A percentile compares a stretch with the other conserved stretches of the same genome.
Evolutionary conservation across 2,113 vertebrate species (phyloP).

Genomic region (Sus scrofa): DNA sequence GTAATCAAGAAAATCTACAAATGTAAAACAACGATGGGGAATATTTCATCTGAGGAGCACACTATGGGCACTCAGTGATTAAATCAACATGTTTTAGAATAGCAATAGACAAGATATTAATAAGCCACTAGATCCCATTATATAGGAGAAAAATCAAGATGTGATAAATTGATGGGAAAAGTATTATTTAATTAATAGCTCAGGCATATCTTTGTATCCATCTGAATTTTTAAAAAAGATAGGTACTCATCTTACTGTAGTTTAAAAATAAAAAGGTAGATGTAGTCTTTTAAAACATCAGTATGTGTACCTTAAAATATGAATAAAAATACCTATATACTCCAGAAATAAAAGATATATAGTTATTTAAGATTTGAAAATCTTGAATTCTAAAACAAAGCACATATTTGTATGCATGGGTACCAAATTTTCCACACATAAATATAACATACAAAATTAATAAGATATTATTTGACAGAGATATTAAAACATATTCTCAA

Average conservation of each 20-base stretch:
- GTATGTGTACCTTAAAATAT: neutral
- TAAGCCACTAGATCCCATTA: neutral
- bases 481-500: neutral
- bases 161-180: neutral
- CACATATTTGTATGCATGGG: neutral
- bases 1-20: neutral
- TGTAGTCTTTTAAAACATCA: neutral
- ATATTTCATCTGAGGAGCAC: neutral
- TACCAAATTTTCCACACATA: neutral
- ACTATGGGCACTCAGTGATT: neutral
- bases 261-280: neutral
- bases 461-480: neutral
- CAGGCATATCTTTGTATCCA: neutral
- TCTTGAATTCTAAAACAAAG: neutral
- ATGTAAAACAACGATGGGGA: neutral
- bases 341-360: neutral
- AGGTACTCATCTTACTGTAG: neutral
- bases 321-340: neutral
- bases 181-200: neutral
- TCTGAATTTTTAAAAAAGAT: neutral
- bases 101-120: neutral
- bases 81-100: neutral
- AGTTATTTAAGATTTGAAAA: neutral
- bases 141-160: neutral
- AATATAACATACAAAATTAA: neutral